Base-by-base conservation (phyloP, 2,888 invertebrate genomes). In the Rhingia campestris region DNA sequence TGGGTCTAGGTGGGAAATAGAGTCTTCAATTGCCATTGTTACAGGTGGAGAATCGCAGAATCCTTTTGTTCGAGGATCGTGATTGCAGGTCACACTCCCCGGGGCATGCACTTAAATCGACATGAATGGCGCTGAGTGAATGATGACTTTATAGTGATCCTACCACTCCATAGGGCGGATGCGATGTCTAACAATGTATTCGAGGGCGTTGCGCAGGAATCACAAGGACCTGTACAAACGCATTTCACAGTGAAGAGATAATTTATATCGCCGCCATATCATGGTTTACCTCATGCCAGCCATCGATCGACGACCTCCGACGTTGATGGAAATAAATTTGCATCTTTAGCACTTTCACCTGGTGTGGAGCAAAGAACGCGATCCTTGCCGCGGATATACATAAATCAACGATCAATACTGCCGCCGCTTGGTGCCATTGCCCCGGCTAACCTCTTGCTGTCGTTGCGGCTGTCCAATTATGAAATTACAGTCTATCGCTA, bases 81-180 rank as follows among this genome's bases (percentile, higher is more conserved):
- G 81, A 77, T 66, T 41, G 22, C 12, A 35, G 81, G 77, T 81
- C 81, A 81, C 6, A 58, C 22, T 32, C 39, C 22, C 22, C n/a
- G 37, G 61, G 61, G 37, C 73, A 61, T n/a, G 32, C 59, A 54
- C 7, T n/a, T n/a, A 45, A 35, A 22, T 22, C 22, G 22, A 32
- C 59, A 33, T 58, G 67, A 56, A 66, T 66, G 56, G 74, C 74
- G 73, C 72, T 81, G 75, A 63, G 22, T 75, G 69, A 70, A 75
- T 81, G 81, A 81, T 76, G 76, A 72, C 81, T 76, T 76, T 56
- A 81, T 70, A 76, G 70, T 45, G 45, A 12, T 32, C 7, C 7
- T 9, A 59, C 5, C 35, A 41, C 7, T 0, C 37, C 12, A 39
- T 47, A 70, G 41, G 10, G 22, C 22, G 22, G 22, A 22, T 22